Conservation (phyloP, 2,888 invertebrate genomes). For the Sarcophaga variegata region DNA sequence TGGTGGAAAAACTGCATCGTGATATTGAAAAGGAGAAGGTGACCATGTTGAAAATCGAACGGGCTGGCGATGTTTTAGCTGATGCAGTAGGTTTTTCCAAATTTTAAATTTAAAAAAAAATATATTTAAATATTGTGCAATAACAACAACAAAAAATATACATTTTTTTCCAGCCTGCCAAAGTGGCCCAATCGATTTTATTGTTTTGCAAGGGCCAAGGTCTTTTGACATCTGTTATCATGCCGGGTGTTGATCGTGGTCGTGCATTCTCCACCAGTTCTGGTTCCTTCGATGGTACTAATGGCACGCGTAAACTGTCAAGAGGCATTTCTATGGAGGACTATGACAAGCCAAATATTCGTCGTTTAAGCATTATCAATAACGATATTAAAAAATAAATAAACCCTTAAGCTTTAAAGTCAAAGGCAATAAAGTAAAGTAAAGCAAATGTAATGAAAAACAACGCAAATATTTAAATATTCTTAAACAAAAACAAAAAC, state of each 20-base stretch:
- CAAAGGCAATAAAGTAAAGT: not conserved
- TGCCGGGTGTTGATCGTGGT: slow-evolving; percentile 90
- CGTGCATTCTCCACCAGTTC: slow-evolving; percentile 84
- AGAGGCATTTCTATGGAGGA: slow-evolving; percentile 91
- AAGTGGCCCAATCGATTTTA: slow-evolving; percentile 92
- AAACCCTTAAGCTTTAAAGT: slow-evolving; percentile 59
- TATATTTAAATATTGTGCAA: not conserved
- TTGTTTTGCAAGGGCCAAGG: slow-evolving; percentile 95
- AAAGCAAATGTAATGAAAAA: slow-evolving; percentile 19
- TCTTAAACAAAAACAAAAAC: slow-evolving; percentile 45
- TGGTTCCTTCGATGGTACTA: slow-evolving; percentile 82
- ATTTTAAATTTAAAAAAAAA: not conserved
- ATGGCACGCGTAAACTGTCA: slow-evolving; percentile 82
- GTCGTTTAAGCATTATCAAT: slow-evolving; percentile 86
- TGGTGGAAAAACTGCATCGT: slow-evolving; percentile 90
- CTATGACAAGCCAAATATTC: slow-evolving; percentile 90
- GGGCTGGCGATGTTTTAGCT: slow-evolving; percentile 92
- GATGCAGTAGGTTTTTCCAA: slow-evolving; percentile 87
- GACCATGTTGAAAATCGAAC: slow-evolving; percentile 92
- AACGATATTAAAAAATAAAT: slow-evolving; percentile 72
- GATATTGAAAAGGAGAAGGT: slow-evolving; percentile 91
- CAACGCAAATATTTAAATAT: slow-evolving; percentile 65
- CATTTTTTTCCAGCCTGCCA: slow-evolving; percentile 86
- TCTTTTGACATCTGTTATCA: slow-evolving; percentile 89
- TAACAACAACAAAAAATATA: not conserved